Conservation (phyloP, 2,113 vertebrate genomes). For the Amazona vittata region DNA sequence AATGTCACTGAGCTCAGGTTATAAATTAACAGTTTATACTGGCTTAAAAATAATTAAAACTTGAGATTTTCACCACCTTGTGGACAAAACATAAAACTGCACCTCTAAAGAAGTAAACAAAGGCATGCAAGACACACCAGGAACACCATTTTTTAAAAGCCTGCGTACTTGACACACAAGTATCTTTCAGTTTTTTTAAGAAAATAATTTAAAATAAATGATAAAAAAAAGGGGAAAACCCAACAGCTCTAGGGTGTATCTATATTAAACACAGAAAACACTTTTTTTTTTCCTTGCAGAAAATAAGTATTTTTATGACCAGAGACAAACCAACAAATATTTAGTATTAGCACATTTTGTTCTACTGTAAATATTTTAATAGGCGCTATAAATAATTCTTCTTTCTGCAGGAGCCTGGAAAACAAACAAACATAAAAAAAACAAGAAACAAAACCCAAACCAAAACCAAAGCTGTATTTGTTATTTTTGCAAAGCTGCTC, state of each 20-base stretch:
- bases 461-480: neutral
- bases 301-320: neutral
- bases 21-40: constrained; percentile 68
- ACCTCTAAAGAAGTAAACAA: constrained; percentile 38
- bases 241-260: neutral
- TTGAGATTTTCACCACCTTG: constrained; percentile 83
- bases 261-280: neutral
- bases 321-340: constrained; percentile 22
- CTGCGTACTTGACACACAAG: neutral
- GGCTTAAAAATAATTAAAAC: constrained; percentile 69
- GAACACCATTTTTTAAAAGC: neutral
- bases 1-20: constrained; percentile 22
- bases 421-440: neutral
- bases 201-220: neutral
- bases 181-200: neutral
- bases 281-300: neutral
- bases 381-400: neutral
- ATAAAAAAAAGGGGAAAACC: neutral
- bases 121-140: neutral
- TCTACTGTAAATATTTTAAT: constrained; percentile 37
- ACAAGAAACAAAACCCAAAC: neutral
- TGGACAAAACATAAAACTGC: constrained; percentile 75
- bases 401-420: neutral
- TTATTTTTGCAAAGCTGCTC: neutral
- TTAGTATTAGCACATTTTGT: constrained; percentile 11